Evolutionary conservation across 2,888 invertebrate species (phyloP).

Genomic region (Chaitophorus viminalis): DNA sequence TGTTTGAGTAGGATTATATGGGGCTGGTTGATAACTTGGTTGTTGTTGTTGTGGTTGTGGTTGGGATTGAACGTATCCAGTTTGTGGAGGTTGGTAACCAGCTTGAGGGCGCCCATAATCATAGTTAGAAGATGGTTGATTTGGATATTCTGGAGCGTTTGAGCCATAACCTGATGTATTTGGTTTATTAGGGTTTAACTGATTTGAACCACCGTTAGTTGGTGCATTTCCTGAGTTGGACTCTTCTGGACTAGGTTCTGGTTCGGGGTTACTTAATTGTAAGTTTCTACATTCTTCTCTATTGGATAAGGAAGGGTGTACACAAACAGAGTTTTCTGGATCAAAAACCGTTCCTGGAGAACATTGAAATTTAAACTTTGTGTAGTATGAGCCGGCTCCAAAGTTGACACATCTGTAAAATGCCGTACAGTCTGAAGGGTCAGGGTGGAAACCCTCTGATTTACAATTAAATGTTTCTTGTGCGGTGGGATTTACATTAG

Average conservation of each 20-base stretch:
- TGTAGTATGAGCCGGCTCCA: constrained; percentile 70
- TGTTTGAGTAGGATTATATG: constrained; percentile 34
- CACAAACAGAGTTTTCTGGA: constrained; percentile 75
- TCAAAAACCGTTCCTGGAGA: constrained; percentile 81
- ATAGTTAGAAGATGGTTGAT: constrained; percentile 44
- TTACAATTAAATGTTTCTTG: constrained; percentile 70
- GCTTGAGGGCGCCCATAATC: constrained; percentile 49
- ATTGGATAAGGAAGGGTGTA: constrained; percentile 76
- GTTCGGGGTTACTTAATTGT: constrained; percentile 37
- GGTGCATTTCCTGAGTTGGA: constrained; percentile 42
- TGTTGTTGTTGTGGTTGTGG: constrained; percentile 47
- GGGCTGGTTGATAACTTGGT: constrained; percentile 43
- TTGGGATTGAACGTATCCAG: constrained; percentile 31
- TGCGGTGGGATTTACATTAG: neutral
- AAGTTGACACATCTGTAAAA: constrained; percentile 81
- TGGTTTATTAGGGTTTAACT: constrained; percentile 9
- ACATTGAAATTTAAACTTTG: constrained; percentile 77
- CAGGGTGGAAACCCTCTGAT: constrained; percentile 78
- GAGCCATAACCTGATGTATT: constrained; percentile 45
- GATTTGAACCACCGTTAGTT: neutral
- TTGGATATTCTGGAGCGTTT: neutral
- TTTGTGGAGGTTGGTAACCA: constrained; percentile 20
- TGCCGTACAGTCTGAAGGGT: constrained; percentile 77
- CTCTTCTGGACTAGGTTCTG: constrained; percentile 56
- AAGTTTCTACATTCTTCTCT: constrained; percentile 73